A percentile compares a stretch with the other conserved stretches of the same genome.
These are phyloP conservation scores for Ommatoiulus sabulosus DNA, from an alignment of 2,888 invertebrate genomes.

Conservation along the genomic window DNA sequence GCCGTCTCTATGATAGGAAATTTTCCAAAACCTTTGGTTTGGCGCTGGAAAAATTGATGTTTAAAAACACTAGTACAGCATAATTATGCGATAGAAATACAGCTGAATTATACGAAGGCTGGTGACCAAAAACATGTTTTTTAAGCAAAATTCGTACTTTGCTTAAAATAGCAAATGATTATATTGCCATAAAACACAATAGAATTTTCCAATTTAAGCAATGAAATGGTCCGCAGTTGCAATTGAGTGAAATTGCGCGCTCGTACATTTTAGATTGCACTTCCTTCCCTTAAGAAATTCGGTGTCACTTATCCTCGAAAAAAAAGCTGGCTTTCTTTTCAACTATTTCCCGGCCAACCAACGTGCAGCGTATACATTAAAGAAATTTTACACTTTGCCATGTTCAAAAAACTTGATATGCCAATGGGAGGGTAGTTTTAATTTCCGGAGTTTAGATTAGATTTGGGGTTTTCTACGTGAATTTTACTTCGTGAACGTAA, in stretches of 20 bases:
- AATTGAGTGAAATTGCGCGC: conserved; percentile 4
- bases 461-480: background rate
- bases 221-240: background rate
- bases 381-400: conserved; percentile 30
- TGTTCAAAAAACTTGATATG: conserved; percentile 36
- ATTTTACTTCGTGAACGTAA: background rate
- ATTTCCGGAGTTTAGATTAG: conserved; percentile 40
- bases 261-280: conserved; percentile 22
- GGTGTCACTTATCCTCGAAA: background rate
- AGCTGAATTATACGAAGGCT: no score
- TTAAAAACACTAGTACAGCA: no score
- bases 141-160: no score
- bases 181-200: background rate
- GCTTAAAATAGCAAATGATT: background rate
- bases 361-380: background rate
- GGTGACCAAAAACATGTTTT: no score
- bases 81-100: no score
- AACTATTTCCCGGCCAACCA: background rate
- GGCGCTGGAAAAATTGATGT: no score
- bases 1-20: no score
- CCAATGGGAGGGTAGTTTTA: conserved; percentile 39
- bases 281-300: background rate
- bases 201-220: background rate
- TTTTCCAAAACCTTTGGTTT: no score
- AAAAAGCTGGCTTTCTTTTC: background rate